Percentiles rank a stretch among this genome's conserved stretches.
Conservation (phyloP, 2,888 invertebrate species). For the Xanthia togata region DNA sequence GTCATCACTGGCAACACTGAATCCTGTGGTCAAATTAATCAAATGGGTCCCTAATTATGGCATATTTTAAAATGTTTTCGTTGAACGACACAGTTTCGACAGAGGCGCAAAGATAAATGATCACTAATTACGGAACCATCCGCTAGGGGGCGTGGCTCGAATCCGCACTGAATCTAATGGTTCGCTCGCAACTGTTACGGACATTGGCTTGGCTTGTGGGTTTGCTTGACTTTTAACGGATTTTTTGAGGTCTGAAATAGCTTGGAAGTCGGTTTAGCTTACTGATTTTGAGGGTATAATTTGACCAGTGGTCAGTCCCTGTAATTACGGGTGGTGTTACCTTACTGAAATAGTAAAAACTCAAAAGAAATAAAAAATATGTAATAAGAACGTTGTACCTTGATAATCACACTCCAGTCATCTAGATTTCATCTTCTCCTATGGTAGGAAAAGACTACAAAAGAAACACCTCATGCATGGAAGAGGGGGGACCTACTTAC, state of each 20-base stretch:
- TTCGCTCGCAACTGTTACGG: slow-evolving; percentile 60
- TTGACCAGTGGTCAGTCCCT: background rate
- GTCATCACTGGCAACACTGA: slow-evolving; percentile 50
- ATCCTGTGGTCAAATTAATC: slow-evolving; percentile 82
- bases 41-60: slow-evolving; percentile 83
- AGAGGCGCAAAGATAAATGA: slow-evolving; percentile 87
- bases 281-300: background rate
- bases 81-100: slow-evolving; percentile 88
- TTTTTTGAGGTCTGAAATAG: background rate
- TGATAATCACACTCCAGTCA: no score
- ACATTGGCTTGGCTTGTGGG: slow-evolving; percentile 21
- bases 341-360: background rate
- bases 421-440: no score
- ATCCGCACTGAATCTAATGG: slow-evolving; percentile 69
- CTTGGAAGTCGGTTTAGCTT: background rate
- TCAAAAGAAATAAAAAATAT: no score
- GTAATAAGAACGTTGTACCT: no score
- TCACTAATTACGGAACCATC: slow-evolving; percentile 82
- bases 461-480: background rate
- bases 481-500: background rate
- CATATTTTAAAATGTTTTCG: slow-evolving; percentile 85
- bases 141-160: slow-evolving; percentile 74
- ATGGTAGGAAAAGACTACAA: background rate
- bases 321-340: background rate
- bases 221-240: slow-evolving; percentile 36